Evolutionary conservation across 2,888 invertebrate genomes (phyloP).

Genomic region (Hypolimnas misippus): DNA sequence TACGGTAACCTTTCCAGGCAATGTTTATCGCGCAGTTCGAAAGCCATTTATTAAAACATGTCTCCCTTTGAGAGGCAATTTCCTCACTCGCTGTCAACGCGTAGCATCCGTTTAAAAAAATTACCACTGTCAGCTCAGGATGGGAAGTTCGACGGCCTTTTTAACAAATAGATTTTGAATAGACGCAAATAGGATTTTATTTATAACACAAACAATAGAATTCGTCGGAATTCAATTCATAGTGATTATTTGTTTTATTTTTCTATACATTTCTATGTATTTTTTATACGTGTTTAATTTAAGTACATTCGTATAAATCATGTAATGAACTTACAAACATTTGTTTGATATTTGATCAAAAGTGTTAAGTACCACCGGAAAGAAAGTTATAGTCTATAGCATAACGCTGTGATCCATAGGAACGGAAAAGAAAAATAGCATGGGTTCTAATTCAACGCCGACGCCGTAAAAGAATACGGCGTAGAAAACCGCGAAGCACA

Average conservation of each 20-base stretch:
- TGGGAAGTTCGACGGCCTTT: constrained; percentile 22
- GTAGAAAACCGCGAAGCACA: too few species aligned
- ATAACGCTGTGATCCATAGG: too few species aligned
- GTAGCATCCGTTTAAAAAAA: constrained; percentile 29
- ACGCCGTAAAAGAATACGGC: too few species aligned
- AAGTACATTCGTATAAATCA: too few species aligned
- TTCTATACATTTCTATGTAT: too few species aligned
- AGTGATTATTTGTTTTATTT: neutral
- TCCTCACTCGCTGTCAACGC: constrained; percentile 28
- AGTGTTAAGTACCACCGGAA: too few species aligned
- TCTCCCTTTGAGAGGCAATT: constrained; percentile 27
- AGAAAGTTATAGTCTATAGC: too few species aligned
- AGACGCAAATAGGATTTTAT: neutral
- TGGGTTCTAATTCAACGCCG: too few species aligned
- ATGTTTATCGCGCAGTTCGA: constrained; percentile 11
- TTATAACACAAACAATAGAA: neutral
- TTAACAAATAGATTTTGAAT: constrained; percentile 2
- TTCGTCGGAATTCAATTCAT: neutral
- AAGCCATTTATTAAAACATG: constrained; percentile 26
- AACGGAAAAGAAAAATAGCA: too few species aligned
- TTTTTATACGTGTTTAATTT: too few species aligned
- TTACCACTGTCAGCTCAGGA: constrained; percentile 9
- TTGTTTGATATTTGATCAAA: too few species aligned
- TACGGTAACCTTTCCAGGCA: constrained; percentile 18
- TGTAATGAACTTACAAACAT: too few species aligned